Evolutionary conservation across 1,140 invertebrate genomes (phyloP), one percentile per base, ranked within the genome.

Genomic region (Drosophila navojoa): DNA sequence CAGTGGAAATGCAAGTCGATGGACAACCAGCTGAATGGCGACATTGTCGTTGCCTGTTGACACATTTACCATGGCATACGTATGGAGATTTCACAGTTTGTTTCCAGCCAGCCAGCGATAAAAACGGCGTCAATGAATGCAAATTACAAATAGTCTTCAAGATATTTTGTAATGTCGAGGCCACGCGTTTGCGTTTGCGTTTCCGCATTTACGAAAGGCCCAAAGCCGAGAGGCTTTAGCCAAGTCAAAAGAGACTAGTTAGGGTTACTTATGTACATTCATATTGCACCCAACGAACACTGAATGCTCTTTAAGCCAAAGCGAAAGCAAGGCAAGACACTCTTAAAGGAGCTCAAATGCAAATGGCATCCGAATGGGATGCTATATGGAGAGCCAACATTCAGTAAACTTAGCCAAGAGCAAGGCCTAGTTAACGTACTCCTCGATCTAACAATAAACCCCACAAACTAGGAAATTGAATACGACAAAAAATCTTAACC

Each of bases 401-500:
- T 13, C n/a, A 11, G 4, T 4, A 1, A 22, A 25, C 27, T 47
- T 16, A 38, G n/a, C 68, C 16, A 55, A 44, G 3, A 40, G 57
- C 55, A 52, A 50, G 57, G 19, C 67, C 71, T 69, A 78, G 60
- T 25, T 32, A 27, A 47, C 16, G 74, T 81, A 50, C 62, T 70
- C 74, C 76, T 45, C 13, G 19, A 38, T 27, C 19, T 35, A 7
- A 61, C 29, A 63, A 59, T 61, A 50, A 59, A 27, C 11, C n/a
- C 22, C 67, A 86, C 81, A 86, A 86, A 81, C 66, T 76, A 75
- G 52, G 71, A 86, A 86, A 86, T 86, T 87, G 82, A 86, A 87
- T 87, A 87, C 82, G 82, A 79, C 61, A 76, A 86, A 87, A 86
- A 82, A 86, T 86, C 82, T 87, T 79, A 86, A 87, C 82, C 79